Percentiles rank a stretch among this genome's conserved stretches.
Evolutionary conservation across 2,113 vertebrate species (phyloP).

Genomic region (Rhinolophus sinicus): DNA sequence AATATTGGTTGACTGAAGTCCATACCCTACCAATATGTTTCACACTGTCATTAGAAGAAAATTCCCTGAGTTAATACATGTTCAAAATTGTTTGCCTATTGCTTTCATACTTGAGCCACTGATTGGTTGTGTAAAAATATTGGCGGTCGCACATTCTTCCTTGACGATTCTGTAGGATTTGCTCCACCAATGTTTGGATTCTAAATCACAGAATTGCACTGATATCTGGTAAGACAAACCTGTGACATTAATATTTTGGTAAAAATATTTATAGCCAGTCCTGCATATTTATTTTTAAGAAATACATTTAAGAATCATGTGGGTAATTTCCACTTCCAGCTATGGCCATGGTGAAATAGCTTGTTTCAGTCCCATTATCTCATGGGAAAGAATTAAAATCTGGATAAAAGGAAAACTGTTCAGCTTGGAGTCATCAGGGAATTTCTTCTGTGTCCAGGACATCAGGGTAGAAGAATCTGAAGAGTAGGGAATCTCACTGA

Average conservation of each 20-base stretch:
- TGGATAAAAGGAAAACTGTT: background rate
- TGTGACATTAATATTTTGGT: background rate
- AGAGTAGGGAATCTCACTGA: background rate
- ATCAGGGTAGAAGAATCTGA: background rate
- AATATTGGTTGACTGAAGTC: background rate
- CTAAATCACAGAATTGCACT: background rate
- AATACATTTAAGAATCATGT: background rate
- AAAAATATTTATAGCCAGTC: background rate
- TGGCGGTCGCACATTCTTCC: background rate
- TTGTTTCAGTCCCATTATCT: background rate
- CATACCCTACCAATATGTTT: background rate
- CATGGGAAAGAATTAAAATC: background rate
- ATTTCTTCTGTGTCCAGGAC: background rate
- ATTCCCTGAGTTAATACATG: background rate
- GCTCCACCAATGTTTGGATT: background rate
- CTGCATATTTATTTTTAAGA: background rate
- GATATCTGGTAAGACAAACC: background rate
- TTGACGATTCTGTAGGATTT: background rate
- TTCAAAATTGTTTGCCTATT: background rate
- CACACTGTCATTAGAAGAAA: background rate
- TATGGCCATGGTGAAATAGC: background rate
- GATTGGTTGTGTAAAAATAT: background rate
- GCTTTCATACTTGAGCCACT: background rate
- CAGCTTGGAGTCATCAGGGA: background rate
- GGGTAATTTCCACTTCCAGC: background rate